phyloP scores from a whole-genome alignment of 1,140 invertebrate genomes.

The Cherax destructor region DNA sequence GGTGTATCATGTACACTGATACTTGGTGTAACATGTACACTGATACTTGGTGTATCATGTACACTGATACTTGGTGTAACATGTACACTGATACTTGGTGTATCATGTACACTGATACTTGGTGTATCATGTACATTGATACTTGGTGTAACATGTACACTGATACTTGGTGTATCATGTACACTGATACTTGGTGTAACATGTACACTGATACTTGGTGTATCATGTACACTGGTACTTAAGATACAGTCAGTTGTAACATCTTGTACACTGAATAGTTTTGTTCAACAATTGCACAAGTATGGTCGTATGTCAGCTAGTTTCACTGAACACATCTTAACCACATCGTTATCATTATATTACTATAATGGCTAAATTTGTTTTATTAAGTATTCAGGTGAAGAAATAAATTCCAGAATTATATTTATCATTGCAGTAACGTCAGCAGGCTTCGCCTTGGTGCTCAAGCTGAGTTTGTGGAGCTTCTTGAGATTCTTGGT shows the following conservation, averaged over 20 bases:
- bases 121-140: too few species aligned
- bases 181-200: too few species aligned
- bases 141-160: too few species aligned
- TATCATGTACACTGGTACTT: too few species aligned
- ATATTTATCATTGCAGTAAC: slow-evolving; percentile 82
- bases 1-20: too few species aligned
- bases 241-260: neutral
- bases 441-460: slow-evolving; percentile 91
- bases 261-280: neutral
- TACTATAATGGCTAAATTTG: slow-evolving; percentile 24
- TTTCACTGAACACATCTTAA: neutral
- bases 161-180: too few species aligned
- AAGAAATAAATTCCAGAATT: slow-evolving; percentile 55
- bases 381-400: neutral
- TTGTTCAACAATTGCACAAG: neutral
- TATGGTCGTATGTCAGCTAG: neutral
- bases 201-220: too few species aligned
- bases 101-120: too few species aligned
- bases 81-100: too few species aligned
- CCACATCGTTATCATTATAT: neutral
- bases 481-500: slow-evolving; percentile 91
- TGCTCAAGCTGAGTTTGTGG: slow-evolving; percentile 84
- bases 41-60: neutral
- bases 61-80: too few species aligned
- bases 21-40: neutral